phyloP scores from a whole-genome alignment of 2,888 invertebrate genomes.

The Mythimna lalbum region DNA sequence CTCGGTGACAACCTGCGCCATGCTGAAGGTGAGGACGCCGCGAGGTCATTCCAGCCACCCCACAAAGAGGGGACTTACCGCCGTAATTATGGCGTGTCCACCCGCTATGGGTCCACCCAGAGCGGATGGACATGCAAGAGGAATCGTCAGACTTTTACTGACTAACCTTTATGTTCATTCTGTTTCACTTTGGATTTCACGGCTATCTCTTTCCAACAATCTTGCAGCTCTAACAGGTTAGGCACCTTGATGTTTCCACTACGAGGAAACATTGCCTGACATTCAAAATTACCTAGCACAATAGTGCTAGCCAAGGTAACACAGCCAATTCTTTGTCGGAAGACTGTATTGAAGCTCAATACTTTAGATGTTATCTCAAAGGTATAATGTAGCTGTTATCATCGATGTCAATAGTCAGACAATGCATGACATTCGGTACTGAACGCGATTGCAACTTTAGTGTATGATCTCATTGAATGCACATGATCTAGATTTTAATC shows the following conservation, averaged over 20 bases:
- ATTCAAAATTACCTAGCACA: background rate
- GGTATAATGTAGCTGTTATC: conserved; percentile 25
- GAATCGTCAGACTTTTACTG: no score
- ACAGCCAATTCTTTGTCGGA: conserved; percentile 6
- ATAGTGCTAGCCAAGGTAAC: background rate
- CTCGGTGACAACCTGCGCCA: no score
- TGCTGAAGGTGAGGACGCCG: no score
- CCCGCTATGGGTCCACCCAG: no score
- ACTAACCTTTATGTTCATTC: no score
- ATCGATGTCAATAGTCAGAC: conserved; percentile 24
- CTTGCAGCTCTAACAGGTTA: no score
- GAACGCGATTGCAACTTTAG: conserved; percentile 23
- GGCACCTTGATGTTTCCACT: background rate
- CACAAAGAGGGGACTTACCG: no score
- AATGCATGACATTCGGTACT: background rate
- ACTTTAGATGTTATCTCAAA: conserved; percentile 24
- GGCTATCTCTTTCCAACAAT: no score
- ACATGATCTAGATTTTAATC: conserved; percentile 36
- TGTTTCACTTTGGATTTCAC: no score
- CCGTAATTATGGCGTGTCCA: no score
- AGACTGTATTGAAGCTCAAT: conserved; percentile 3
- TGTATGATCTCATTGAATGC: conserved; percentile 32
- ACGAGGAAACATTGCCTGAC: background rate
- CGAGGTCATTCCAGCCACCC: no score
- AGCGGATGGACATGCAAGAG: no score